A percentile compares a stretch with the other conserved stretches of the same genome.
Evolutionary conservation across 2,113 vertebrate species (phyloP).

Genomic region (Cyprinodon variegatus): DNA sequence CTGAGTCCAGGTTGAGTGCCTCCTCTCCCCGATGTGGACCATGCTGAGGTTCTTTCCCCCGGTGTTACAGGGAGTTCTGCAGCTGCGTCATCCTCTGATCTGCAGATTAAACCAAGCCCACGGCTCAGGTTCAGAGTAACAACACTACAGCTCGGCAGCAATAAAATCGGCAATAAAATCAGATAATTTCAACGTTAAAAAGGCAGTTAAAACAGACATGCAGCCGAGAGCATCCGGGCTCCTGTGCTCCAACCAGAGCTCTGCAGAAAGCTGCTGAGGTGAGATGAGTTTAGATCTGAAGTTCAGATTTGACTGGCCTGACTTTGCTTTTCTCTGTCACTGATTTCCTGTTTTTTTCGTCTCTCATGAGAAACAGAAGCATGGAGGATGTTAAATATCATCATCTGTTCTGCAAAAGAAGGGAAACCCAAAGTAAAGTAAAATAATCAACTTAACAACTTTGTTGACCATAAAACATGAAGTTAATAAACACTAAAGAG

Average conservation of each 20-base stretch:
- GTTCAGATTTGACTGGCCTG: constrained; percentile 22
- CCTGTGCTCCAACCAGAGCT: neutral
- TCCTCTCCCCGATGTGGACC: no score
- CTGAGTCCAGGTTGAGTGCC: no score
- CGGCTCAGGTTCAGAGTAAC: neutral
- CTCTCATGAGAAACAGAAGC: neutral
- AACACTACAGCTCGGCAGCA: neutral
- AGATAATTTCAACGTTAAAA: neutral
- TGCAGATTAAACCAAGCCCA: constrained; percentile 17
- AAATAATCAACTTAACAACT: no score
- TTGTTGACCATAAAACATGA: no score
- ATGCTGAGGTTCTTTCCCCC: neutral
- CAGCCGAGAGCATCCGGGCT: no score
- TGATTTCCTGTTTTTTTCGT: constrained; percentile 20
- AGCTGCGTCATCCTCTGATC: constrained; percentile 28
- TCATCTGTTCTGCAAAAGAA: no score
- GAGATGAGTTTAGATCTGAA: constrained; percentile 1
- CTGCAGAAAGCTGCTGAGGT: neutral
- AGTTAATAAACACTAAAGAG: no score
- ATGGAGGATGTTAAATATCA: neutral
- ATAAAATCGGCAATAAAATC: neutral
- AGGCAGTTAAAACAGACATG: neutral
- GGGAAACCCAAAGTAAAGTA: no score
- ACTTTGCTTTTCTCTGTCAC: constrained; percentile 31
- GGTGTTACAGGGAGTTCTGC: neutral